Conservation (phyloP, 2,888 invertebrate species). For the Conops quadrifasciatus region DNA sequence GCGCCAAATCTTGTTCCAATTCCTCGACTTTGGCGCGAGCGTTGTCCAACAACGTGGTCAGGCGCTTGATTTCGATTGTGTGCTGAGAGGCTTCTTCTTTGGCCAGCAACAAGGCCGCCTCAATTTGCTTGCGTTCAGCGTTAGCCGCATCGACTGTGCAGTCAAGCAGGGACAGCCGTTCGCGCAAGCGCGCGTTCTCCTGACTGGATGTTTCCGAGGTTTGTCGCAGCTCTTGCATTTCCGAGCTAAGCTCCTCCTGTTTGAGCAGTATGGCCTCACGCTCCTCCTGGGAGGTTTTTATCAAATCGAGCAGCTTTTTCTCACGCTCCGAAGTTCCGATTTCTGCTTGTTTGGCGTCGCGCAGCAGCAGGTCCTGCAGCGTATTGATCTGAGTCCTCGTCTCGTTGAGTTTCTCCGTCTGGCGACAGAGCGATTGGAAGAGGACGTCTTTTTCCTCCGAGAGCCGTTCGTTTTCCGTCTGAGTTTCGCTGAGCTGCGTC, state of each 20-base stretch:
- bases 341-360: constrained; percentile 76
- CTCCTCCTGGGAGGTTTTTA: constrained; percentile 86
- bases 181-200: constrained; percentile 74
- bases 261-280: constrained; percentile 77
- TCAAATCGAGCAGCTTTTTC: constrained; percentile 82
- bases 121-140: constrained; percentile 78
- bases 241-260: constrained; percentile 80
- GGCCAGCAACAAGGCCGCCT: constrained; percentile 76
- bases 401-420: constrained; percentile 91
- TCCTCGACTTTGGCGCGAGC: constrained; percentile 84
- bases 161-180: constrained; percentile 77
- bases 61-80: constrained; percentile 81
- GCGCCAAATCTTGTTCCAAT: constrained; percentile 73
- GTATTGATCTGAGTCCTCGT: constrained; percentile 83
- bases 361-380: constrained; percentile 79
- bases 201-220: constrained; percentile 70
- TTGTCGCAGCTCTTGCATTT: constrained; percentile 73
- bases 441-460: constrained; percentile 89
- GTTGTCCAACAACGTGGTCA: constrained; percentile 81
- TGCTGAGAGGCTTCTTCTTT: constrained; percentile 79
- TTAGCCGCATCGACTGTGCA: constrained; percentile 77
- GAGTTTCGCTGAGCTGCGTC: constrained; percentile 84
- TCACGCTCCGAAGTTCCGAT: constrained; percentile 77
- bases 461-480: constrained; percentile 86
- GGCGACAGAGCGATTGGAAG: constrained; percentile 88